Conservation (phyloP, 2,797 vertebrate genomes). For the Telmatherina bonti region DNA sequence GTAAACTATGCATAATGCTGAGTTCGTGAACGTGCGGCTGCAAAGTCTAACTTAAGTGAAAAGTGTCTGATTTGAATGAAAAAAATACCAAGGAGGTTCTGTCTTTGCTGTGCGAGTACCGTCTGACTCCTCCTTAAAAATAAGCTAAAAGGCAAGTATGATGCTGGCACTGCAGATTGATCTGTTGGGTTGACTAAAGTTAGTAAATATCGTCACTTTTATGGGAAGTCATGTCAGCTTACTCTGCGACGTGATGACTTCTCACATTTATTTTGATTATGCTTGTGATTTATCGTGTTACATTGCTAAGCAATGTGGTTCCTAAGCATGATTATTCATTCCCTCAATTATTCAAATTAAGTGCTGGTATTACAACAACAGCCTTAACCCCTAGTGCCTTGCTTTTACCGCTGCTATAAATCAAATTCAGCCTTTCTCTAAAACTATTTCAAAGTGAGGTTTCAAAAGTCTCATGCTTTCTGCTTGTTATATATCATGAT, state of each 20-base stretch:
- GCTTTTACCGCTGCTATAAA: conserved; percentile 68
- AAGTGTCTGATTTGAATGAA: conserved; percentile 16
- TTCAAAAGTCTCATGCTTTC: conserved; percentile 17
- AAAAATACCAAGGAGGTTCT: conserved; percentile 10
- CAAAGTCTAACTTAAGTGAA: conserved; percentile 9
- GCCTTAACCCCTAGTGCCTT: conserved; percentile 72
- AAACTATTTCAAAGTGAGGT: conserved; percentile 38
- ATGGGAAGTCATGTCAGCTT: conserved; percentile 68
- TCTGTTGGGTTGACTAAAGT: conserved; percentile 61
- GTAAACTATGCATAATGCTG: conserved; percentile 1
- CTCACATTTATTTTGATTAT: conserved; percentile 79
- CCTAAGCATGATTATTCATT: conserved; percentile 76
- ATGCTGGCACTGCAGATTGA: conserved; percentile 49
- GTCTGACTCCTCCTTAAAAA: conserved; percentile 34
- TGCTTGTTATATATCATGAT: too few species aligned
- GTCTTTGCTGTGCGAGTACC: neutral
- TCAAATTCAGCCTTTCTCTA: conserved; percentile 59
- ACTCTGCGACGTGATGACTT: conserved; percentile 70
- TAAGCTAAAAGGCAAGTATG: conserved; percentile 12
- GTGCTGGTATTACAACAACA: conserved; percentile 72
- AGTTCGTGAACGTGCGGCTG: conserved; percentile 8
- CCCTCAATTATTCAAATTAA: conserved; percentile 80
- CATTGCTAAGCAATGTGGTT: conserved; percentile 67
- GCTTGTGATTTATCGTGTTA: conserved; percentile 71
- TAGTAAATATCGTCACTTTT: conserved; percentile 69